A percentile compares a stretch with the other conserved stretches of the same genome.
phyloP scores from a whole-genome alignment of 2,113 vertebrate genomes.

The Microtus pennsylvanicus region DNA sequence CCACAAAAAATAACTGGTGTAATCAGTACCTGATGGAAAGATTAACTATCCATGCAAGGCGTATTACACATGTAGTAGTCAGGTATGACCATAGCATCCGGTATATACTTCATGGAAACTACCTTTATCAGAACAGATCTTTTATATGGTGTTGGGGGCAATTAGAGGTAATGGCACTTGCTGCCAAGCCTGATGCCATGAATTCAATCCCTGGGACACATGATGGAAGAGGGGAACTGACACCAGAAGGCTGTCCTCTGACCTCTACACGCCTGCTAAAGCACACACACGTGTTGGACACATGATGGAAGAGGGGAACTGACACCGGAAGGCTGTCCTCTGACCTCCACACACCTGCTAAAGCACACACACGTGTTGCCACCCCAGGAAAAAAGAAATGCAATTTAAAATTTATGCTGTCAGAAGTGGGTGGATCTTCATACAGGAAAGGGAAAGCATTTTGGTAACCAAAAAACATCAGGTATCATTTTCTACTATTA shows the following conservation, averaged over 20 bases:
- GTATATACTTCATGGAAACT: neutral
- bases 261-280: neutral
- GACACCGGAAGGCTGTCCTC: too few species aligned
- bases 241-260: neutral
- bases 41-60: neutral
- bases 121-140: neutral
- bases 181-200: neutral
- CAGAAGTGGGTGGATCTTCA: conserved; percentile 17
- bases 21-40: neutral
- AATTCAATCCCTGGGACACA: neutral
- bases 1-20: conserved; percentile 30
- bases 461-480: neutral
- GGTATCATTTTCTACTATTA: neutral
- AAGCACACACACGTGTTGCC: too few species aligned
- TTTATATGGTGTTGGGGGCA: neutral
- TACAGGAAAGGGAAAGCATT: neutral
- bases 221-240: neutral
- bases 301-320: too few species aligned
- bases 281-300: neutral
- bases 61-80: neutral
- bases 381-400: neutral
- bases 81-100: neutral
- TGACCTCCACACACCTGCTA: too few species aligned
- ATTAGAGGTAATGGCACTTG: neutral
- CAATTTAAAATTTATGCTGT: neutral